Percentiles rank a stretch among this genome's conserved stretches.
Evolutionary conservation across 2,888 invertebrate species (phyloP).

Genomic region (Meloe dianella): DNA sequence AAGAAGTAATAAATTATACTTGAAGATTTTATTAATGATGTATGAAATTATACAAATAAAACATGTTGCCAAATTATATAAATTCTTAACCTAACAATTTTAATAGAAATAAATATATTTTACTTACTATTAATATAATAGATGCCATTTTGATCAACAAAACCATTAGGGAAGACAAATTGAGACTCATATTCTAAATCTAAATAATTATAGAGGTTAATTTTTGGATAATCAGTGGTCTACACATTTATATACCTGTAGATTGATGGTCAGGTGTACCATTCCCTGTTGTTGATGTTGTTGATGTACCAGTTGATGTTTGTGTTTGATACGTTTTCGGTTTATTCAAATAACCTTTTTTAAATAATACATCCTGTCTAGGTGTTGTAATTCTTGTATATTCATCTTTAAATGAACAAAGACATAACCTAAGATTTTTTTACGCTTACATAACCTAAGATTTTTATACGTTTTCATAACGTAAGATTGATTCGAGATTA

Average conservation of each 20-base stretch:
- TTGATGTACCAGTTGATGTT: slow-evolving; percentile 55
- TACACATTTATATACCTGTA: slow-evolving; percentile 51
- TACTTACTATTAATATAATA: slow-evolving; percentile 62
- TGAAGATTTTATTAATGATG: background rate
- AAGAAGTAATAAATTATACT: no score
- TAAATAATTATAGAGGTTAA: slow-evolving; percentile 32
- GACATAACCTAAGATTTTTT: background rate
- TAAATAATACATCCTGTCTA: slow-evolving; percentile 73
- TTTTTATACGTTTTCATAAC: no score
- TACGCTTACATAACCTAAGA: background rate
- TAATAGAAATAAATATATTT: background rate
- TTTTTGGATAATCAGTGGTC: background rate
- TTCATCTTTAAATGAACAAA: slow-evolving; percentile 62
- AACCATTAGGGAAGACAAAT: slow-evolving; percentile 60
- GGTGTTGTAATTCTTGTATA: slow-evolving; percentile 75
- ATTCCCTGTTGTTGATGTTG: slow-evolving; percentile 57
- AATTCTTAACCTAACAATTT: background rate
- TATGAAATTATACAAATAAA: background rate
- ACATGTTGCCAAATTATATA: background rate
- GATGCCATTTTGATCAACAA: slow-evolving; percentile 62
- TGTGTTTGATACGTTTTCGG: slow-evolving; percentile 61
- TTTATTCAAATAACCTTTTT: slow-evolving; percentile 70
- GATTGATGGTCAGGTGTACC: slow-evolving; percentile 60
- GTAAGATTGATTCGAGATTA: no score
- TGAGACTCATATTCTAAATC: slow-evolving; percentile 59